Evolutionary conservation across 2,797 vertebrate species (phyloP), one percentile per base, ranked within the genome.

Genomic region (Anisognathus igniventris): DNA sequence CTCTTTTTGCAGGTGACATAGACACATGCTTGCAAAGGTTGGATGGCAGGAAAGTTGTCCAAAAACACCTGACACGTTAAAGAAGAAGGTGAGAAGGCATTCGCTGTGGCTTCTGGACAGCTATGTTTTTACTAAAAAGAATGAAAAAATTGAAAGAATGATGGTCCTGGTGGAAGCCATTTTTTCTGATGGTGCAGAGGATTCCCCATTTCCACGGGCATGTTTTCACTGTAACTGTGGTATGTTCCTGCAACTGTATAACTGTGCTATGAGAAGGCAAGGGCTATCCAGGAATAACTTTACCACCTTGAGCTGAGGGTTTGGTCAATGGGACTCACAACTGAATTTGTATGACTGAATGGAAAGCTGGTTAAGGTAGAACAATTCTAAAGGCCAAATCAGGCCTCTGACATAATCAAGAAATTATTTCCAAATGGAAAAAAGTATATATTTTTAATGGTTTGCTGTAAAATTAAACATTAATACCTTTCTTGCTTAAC

Each of bases 161-260:
- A 5, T 45, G 14, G 8, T 45, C 37, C 6, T 61, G 7, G 11
- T 75, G 35, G 28, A 71, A 62, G 19, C 3, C 0, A 0, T 20
- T 74, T 87, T 87, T 87, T 70, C 60, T 79, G 58, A 12, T 47
- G 33, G 9, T 72, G 28, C 28, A 62, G 48, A 8, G 2, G 24
- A 48, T 53, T 68, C 25, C 6, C 5, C 37, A 19, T 57, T 66
- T 58, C 47, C 47, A 27, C 1, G 14, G 47, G 47, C 47, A 16
- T 48, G 9, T 48, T 48, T 48, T 48, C 47, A 48, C 14, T 48
- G 3, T 48, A 16, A 39, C 19, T 61, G 18, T 33, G 82, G 45
- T 0, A 20, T 30, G 33, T 20, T 28, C 39, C 24, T 54, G 42
- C 27, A 47, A 12, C 5, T 56, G 19, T 24, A 1, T 28, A 23